Evolutionary conservation across 2,797 vertebrate species (phyloP), one percentile per base, ranked within the genome.

Genomic region (Carapus acus): DNA sequence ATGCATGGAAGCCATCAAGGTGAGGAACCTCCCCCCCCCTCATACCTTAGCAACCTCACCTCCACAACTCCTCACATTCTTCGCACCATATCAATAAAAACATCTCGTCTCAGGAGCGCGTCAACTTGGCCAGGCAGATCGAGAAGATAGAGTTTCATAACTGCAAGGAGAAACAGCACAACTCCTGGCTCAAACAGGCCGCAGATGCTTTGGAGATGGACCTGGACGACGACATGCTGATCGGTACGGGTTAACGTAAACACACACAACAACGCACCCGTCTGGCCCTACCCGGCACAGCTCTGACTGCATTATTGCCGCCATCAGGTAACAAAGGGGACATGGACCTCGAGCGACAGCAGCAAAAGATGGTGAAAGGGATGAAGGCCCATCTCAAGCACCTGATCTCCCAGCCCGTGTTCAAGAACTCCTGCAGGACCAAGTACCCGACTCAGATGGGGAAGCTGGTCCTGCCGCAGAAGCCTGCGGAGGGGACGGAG

Each of bases 371-470:
- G 75, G 73, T 96, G 49, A 95, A 93, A 42, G 78, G 81, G 13
- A 89, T 98, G 87, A 99, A 96, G 79, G 95, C 88, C 63, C 91
- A 94, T 41, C 78, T 99, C 44, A 95, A 93, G 76, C 74, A 75
- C 40, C 65, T 96, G 71, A 83, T 94, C 37, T 86, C 86, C 1
- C 91, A 91, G 66, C 91, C 93, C 0, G 57, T 96, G 13, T 97
- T 98, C 67, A 91, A 87, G 73, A 83, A 83, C 8, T 22, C 79
- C 29, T 88, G 90, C 70, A 95, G 90, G 76, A 96, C 94, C 41
- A 97, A 86, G 73, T 97, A 97, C 44, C 96, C 96, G 1, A 98
- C 96, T 13, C 90, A 97, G 71, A 92, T 91, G 73, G 96, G 96
- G 58, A 91, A 79, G 68, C 85, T 91, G 0, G 24, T 4, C 0